Conservation (phyloP, 2,888 invertebrate species). For the Amblyjoppa proteus region DNA sequence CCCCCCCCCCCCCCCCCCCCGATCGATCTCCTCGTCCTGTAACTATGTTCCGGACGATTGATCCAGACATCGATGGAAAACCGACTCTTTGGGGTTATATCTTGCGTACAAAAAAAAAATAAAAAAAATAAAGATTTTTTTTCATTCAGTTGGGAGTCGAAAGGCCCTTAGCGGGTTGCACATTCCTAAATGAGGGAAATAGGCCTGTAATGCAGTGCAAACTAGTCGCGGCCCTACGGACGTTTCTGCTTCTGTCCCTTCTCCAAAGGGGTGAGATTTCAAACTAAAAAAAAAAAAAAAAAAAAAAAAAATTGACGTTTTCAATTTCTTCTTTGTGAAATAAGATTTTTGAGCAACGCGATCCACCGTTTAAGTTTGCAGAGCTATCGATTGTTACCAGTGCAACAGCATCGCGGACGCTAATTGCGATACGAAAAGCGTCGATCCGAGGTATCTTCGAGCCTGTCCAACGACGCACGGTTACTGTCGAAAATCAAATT, state of each 20-base stretch:
- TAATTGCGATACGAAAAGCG: conserved; percentile 69
- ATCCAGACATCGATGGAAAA: conserved; percentile 34
- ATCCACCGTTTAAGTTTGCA: conserved; percentile 68
- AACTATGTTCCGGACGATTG: conserved; percentile 35
- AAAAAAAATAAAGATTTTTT: neutral
- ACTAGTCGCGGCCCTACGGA: conserved; percentile 48
- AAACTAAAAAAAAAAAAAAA: neutral
- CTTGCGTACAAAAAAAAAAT: neutral
- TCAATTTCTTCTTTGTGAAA: neutral
- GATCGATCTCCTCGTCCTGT: neutral
- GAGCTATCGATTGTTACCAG: conserved; percentile 76
- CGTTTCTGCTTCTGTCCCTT: conserved; percentile 72
- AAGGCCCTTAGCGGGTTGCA: conserved; percentile 17
- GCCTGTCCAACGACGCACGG: conserved; percentile 71
- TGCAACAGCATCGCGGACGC: conserved; percentile 73
- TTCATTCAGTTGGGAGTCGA: neutral
- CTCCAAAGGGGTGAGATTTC: conserved; percentile 72
- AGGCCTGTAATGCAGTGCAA: conserved; percentile 58
- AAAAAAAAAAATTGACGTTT: neutral
- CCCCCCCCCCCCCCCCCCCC: too few species aligned
- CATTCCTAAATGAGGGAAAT: conserved; percentile 42
- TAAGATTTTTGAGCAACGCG: neutral
- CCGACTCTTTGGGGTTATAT: conserved; percentile 40
- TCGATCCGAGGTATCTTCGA: conserved; percentile 72
- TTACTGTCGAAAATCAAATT: conserved; percentile 77